Evolutionary conservation across 2,113 vertebrate species (phyloP).

Genomic region (Neomonachus schauinslandi): DNA sequence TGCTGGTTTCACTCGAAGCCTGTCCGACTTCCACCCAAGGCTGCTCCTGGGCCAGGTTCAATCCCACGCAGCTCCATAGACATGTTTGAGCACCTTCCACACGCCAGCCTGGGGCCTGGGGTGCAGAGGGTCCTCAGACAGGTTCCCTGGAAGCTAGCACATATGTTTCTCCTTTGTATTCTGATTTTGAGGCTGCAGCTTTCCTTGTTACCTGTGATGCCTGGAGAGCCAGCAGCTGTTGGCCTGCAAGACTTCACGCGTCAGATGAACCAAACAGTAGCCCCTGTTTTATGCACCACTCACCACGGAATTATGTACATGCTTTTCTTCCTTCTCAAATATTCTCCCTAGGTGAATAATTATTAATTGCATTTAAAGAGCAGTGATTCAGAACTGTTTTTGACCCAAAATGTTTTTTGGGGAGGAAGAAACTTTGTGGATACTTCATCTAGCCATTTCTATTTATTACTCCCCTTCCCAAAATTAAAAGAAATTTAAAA

Average conservation of each 20-base stretch:
- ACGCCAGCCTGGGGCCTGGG: background rate
- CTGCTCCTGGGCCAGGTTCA: background rate
- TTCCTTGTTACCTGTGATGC: background rate
- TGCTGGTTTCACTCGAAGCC: background rate
- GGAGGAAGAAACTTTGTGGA: background rate
- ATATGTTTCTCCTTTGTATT: background rate
- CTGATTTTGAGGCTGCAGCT: background rate
- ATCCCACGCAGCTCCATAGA: background rate
- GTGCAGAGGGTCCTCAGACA: background rate
- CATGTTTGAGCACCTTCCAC: background rate
- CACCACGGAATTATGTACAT: background rate
- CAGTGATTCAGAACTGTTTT: constrained; percentile 30
- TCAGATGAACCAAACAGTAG: background rate
- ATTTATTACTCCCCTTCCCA: background rate
- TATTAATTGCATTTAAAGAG: constrained; percentile 9
- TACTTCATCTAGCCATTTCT: background rate
- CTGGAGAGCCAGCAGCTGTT: background rate
- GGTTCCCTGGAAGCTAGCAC: background rate
- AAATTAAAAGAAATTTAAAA: background rate
- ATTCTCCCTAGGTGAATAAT: background rate
- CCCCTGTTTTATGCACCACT: background rate
- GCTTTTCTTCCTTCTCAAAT: background rate
- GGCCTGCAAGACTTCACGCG: background rate
- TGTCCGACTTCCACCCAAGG: background rate
- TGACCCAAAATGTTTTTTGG: background rate